Percentiles rank a stretch among this genome's conserved stretches.
These are phyloP conservation scores for Osmerus eperlanus DNA, from an alignment of 2,113 vertebrate genomes.

Conservation along the genomic window DNA sequence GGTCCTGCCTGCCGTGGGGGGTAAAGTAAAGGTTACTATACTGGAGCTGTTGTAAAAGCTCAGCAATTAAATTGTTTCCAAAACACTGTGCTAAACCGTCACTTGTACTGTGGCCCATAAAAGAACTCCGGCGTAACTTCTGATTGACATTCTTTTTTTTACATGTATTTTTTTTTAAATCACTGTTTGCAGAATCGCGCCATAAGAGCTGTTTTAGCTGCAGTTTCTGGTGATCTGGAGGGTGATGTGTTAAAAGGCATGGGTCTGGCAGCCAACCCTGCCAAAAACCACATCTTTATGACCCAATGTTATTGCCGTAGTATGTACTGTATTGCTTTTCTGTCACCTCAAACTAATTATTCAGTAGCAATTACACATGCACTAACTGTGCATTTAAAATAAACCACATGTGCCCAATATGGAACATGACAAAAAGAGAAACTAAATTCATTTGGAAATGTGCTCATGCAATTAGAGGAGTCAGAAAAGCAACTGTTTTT, in stretches of 20 bases:
- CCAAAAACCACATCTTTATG: slow-evolving; percentile 26
- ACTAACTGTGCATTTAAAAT: slow-evolving; percentile 32
- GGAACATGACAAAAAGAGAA: neutral
- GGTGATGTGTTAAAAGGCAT: slow-evolving; percentile 16
- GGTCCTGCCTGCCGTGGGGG: too few relatives aligned
- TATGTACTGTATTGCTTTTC: slow-evolving; percentile 35
- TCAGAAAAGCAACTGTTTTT: neutral
- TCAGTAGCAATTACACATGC: slow-evolving; percentile 37
- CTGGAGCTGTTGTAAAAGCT: too few relatives aligned
- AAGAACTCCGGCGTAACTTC: too few relatives aligned
- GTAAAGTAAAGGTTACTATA: too few relatives aligned
- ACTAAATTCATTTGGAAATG: neutral
- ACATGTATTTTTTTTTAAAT: too few relatives aligned
- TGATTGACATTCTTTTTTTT: too few relatives aligned
- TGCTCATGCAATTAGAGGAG: neutral
- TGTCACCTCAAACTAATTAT: slow-evolving; percentile 43
- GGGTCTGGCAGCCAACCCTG: neutral
- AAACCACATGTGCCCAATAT: slow-evolving; percentile 29
- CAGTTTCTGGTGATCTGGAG: neutral
- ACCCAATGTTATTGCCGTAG: slow-evolving; percentile 22
- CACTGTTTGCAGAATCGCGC: neutral
- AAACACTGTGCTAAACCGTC: too few relatives aligned
- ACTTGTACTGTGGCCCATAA: too few relatives aligned
- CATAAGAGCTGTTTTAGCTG: neutral
- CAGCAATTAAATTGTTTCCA: too few relatives aligned